phyloP scores from a whole-genome alignment of 2,888 invertebrate species.

The Entomobrya proxima region DNA sequence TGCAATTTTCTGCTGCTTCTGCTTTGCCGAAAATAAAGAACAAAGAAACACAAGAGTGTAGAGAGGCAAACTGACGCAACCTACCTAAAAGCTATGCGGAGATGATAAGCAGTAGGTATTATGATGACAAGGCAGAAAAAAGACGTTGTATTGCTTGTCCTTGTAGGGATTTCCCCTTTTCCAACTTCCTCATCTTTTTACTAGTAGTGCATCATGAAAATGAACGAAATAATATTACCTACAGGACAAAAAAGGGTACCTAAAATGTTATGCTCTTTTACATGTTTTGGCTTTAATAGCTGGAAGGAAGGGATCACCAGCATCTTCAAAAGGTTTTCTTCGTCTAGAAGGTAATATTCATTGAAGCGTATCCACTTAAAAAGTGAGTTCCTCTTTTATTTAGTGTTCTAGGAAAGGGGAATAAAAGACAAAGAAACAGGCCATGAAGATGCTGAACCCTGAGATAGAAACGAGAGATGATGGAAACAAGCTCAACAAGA shows the following conservation, averaged over 20 bases:
- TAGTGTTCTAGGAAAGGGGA: neutral
- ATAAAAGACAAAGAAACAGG: neutral
- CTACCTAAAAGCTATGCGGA: too few species aligned
- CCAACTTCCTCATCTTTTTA: too few species aligned
- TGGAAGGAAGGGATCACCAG: neutral
- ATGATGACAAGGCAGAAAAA: too few species aligned
- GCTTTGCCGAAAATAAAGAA: neutral
- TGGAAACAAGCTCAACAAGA: too few species aligned
- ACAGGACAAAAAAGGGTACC: too few species aligned
- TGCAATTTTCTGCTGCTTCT: constrained; percentile 25
- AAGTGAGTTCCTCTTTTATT: neutral
- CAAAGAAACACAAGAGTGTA: neutral
- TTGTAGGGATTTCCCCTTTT: too few species aligned
- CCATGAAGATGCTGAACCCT: neutral
- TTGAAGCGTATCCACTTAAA: constrained; percentile 53
- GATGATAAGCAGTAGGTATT: neutral
- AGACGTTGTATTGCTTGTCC: too few species aligned
- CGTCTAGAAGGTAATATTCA: constrained; percentile 22
- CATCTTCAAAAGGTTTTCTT: constrained; percentile 5
- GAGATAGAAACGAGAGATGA: neutral
- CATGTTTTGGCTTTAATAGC: neutral
- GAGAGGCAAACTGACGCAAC: too few species aligned
- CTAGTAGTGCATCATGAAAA: too few species aligned
- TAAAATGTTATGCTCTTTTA: neutral
- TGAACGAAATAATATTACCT: too few species aligned